Evolutionary conservation across 2,113 vertebrate species (phyloP), one percentile per base, ranked within the genome.

Genomic region (Scalopus aquaticus): DNA sequence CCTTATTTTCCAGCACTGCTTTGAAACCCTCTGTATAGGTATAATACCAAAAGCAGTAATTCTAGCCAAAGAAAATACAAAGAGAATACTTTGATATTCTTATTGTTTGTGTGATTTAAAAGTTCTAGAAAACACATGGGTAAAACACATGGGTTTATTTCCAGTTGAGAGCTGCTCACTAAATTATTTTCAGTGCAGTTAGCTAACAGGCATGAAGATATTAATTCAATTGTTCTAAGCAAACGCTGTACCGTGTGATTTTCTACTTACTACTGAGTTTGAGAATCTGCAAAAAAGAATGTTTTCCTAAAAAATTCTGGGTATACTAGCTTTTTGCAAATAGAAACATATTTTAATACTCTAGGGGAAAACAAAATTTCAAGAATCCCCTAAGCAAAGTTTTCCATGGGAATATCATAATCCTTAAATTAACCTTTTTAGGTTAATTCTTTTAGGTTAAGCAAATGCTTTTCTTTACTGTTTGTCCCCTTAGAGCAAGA

Each of bases 401-500:
- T 24, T 95, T 89, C 49, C 46, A 72, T 44, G 28, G 82, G 60
- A 97, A 87, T 95, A 89, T 62, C 32, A 88, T 1, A 77, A 17
- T 85, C 70, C 12, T 95, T 95, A 92, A 86, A 84, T 93, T 77
- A 90, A 74, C 64, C 32, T 92, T 81, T 70, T 96, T 83, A 88
- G 56, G 62, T 60, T 70, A 69, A 46, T 44, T 60, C 37, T 84
- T 95, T 91, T 81, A 87, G 46, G 9, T 74, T 81, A 90, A 93
- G 69, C 37, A 96, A 32, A 54, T 88, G 30, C 86, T 93, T 91
- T 70, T 93, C 32, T 90, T 96, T 74, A 94, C 2, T 89, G 8
- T 58, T 84, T 93, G 37, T 94, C 87, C 49, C 60, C 69, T 92
- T 80, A 76, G 17, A 83, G 20, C 81, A 88, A 56, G 7, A 89